These are phyloP conservation scores for Hestina assimilis DNA, from an alignment of 1,140 invertebrate species.

Conservation along the genomic window DNA sequence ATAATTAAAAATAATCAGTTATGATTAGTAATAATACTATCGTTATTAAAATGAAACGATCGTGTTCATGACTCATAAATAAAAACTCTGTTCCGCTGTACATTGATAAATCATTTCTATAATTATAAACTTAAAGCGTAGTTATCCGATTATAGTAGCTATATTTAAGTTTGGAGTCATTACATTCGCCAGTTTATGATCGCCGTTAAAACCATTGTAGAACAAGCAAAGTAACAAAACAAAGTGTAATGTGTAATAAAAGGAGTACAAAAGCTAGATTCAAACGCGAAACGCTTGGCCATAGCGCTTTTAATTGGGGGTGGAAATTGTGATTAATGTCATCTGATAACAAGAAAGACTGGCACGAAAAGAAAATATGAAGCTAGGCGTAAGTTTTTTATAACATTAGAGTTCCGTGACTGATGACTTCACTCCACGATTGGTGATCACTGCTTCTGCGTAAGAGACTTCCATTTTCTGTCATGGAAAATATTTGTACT, in stretches of 20 bases:
- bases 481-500: too few relatives aligned
- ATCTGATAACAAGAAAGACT: slow-evolving; percentile 65
- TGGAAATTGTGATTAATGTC: slow-evolving; percentile 76
- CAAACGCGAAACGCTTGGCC: slow-evolving; percentile 44
- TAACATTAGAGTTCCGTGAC: slow-evolving; percentile 12
- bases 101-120: too few relatives aligned
- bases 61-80: too few relatives aligned
- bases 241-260: slow-evolving; percentile 61
- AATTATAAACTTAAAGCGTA: too few relatives aligned
- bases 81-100: too few relatives aligned
- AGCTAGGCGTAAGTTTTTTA: neutral
- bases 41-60: too few relatives aligned
- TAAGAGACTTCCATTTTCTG: too few relatives aligned
- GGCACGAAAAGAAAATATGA: slow-evolving; percentile 48
- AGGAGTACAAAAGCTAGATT: slow-evolving; percentile 48
- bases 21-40: too few relatives aligned
- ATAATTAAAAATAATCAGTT: too few relatives aligned
- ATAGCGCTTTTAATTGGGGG: slow-evolving; percentile 72
- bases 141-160: neutral
- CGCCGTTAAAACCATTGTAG: slow-evolving; percentile 55
- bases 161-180: slow-evolving; percentile 3
- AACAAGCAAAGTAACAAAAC: slow-evolving; percentile 53
- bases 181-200: slow-evolving; percentile 35
- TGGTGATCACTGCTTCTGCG: too few relatives aligned
- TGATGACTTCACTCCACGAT: too few relatives aligned